These are phyloP conservation scores for Poeciliopsis infans DNA, from an alignment of 2,797 vertebrate species.

Conservation along the genomic window DNA sequence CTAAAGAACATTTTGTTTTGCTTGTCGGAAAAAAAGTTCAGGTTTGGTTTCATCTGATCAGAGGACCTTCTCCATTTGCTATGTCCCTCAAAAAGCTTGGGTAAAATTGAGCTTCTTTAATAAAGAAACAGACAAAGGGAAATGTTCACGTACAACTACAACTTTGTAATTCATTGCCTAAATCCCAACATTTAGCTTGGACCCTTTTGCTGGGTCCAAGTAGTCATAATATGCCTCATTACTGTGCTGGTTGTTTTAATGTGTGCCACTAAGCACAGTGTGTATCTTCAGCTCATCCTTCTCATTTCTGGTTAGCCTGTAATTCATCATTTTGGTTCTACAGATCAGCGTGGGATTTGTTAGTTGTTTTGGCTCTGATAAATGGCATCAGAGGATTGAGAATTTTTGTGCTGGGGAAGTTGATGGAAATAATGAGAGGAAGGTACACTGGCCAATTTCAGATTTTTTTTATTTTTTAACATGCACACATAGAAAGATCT, in stretches of 20 bases:
- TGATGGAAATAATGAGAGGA: slow-evolving; percentile 75
- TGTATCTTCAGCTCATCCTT: slow-evolving; percentile 51
- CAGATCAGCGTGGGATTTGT: slow-evolving; percentile 68
- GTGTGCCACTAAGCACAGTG: slow-evolving; percentile 20
- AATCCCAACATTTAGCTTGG: slow-evolving; percentile 39
- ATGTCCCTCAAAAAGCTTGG: background rate
- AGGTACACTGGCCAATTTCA: slow-evolving; percentile 58
- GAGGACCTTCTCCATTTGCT: background rate
- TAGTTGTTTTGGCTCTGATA: slow-evolving; percentile 71
- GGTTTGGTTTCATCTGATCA: background rate
- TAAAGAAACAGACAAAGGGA: no score
- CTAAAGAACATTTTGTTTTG: background rate
- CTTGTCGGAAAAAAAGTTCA: background rate
- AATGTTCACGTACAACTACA: no score
- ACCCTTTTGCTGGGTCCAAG: slow-evolving; percentile 7
- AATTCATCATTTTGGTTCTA: slow-evolving; percentile 41
- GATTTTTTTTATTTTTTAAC: slow-evolving; percentile 62
- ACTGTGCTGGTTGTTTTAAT: slow-evolving; percentile 30
- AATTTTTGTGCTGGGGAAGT: slow-evolving; percentile 66
- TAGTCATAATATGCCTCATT: slow-evolving; percentile 26
- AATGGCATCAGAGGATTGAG: slow-evolving; percentile 68
- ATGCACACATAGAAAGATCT: slow-evolving; percentile 67
- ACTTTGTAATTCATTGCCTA: slow-evolving; percentile 28
- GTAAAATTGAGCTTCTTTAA: background rate
- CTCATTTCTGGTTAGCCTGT: slow-evolving; percentile 43